These are phyloP conservation scores for Myopa tessellatipennis DNA, from an alignment of 2,888 invertebrate species.

Conservation along the genomic window DNA sequence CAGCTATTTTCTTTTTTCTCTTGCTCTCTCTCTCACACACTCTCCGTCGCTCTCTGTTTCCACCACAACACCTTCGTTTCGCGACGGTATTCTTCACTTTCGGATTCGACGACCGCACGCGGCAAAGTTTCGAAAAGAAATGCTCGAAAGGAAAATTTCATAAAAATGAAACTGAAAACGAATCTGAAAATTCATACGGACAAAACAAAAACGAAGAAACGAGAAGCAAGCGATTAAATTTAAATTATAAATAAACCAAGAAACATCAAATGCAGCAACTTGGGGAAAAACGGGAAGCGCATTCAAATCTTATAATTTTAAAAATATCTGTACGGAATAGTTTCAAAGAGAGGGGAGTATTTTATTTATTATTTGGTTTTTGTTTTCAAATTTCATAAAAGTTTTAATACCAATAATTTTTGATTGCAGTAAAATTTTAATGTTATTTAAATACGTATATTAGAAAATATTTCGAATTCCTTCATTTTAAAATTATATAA, in stretches of 20 bases:
- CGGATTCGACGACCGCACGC: conserved; percentile 57
- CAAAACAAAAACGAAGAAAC: conserved; percentile 1
- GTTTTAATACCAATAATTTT: no score
- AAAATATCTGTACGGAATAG: background rate
- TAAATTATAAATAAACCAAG: conserved; percentile 40
- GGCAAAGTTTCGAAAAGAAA: conserved; percentile 62
- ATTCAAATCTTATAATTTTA: conserved; percentile 31
- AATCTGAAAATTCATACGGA: conserved; percentile 48
- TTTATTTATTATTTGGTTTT: background rate
- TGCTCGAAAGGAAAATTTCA: conserved; percentile 47
- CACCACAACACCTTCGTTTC: conserved; percentile 35
- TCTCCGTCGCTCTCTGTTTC: conserved; percentile 48
- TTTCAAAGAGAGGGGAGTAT: background rate
- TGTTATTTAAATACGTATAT: no score
- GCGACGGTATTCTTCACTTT: conserved; percentile 35
- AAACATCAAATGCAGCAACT: conserved; percentile 21
- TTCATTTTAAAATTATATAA: no score
- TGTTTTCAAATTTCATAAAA: no score
- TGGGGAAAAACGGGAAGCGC: conserved; percentile 7
- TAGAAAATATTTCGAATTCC: no score
- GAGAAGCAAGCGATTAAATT: conserved; percentile 20
- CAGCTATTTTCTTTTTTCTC: conserved; percentile 22
- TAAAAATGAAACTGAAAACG: conserved; percentile 56
- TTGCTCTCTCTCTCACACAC: conserved; percentile 43
- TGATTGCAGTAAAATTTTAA: no score